Evolutionary conservation across 2,888 invertebrate genomes (phyloP), one percentile per base, ranked within the genome.

Genomic region (Diplolepis rosae): DNA sequence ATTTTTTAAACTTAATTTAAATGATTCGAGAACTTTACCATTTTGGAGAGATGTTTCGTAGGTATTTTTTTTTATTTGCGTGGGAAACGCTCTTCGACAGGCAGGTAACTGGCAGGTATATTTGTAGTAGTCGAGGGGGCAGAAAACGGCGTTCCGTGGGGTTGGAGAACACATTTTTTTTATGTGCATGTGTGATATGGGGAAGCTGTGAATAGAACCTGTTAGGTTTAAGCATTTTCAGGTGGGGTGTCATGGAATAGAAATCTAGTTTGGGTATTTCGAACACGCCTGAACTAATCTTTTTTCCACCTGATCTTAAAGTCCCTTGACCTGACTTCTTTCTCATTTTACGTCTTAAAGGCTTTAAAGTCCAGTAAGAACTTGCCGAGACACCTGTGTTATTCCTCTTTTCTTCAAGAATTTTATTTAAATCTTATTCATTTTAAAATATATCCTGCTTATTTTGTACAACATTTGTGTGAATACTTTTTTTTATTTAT

Each of bases 191-290:
- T 7, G 52, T 54, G 52, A 54, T 15, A 54, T 54, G 69, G 75
- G 75, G 73, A 69, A 75, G 68, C 71, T 71, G 71, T 75, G 73
- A 75, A 75, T 75, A 71, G 73, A 73, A 75, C 73, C 75, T 75
- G 75, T 75, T 73, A 66, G 71, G 22, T 54, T 61, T 42, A 7
- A n/a, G 70, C 65, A 71, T 72, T 75, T 66, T 71, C 75, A 73
- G 69, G 71, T 66, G 66, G 66, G 68, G 71, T 48, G 18, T 22
- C 48, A 48, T 22, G 65, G 32, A 13, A 15, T 30, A 32, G 30
- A 28, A 54, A 18, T 54, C 32, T 54, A 42, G 32, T 22, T 56
- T 18, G 56, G 24, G 56, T 22, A 61, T 22, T 39, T 22, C 7
- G 24, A 22, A 32, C 11, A 9, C 9, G 2, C 9, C 18, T 45